A percentile compares a stretch with the other conserved stretches of the same genome.
phyloP scores from a whole-genome alignment of 2,888 invertebrate species.

The Ormyrus pomaceus region DNA sequence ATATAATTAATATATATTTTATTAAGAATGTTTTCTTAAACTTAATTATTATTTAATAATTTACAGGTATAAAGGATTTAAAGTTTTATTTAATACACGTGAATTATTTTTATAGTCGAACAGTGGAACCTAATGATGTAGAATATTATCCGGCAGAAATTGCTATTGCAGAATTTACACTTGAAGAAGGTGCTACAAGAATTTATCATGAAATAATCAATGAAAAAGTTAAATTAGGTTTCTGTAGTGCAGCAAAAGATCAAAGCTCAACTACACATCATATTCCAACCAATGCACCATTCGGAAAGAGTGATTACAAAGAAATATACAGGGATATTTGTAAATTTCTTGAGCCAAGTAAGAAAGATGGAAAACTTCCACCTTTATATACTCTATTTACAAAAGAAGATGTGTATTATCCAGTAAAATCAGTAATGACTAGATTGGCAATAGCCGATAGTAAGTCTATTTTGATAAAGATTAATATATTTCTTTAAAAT shows the following conservation, averaged over 20 bases:
- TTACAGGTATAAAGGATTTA: constrained; percentile 61
- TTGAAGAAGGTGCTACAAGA: constrained; percentile 74
- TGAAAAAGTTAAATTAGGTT: constrained; percentile 75
- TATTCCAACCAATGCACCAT: constrained; percentile 72
- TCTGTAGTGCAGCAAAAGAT: constrained; percentile 74
- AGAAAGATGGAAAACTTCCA: constrained; percentile 64
- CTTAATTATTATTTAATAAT: constrained; percentile 15
- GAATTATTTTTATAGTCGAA: constrained; percentile 69
- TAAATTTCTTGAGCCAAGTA: constrained; percentile 71
- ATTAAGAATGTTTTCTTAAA: not conserved
- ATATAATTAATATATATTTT: not conserved
- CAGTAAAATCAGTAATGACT: constrained; percentile 42
- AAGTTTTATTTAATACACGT: constrained; percentile 72
- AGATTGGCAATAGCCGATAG: constrained; percentile 33
- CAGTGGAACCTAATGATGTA: constrained; percentile 49
- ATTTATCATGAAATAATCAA: constrained; percentile 73
- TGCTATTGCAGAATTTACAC: constrained; percentile 75
- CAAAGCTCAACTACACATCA: constrained; percentile 76
- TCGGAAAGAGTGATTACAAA: constrained; percentile 68
- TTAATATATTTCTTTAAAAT: not conserved
- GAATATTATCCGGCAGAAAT: constrained; percentile 78
- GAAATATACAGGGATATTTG: constrained; percentile 74
- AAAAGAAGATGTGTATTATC: constrained; percentile 32
- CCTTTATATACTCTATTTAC: constrained; percentile 74
- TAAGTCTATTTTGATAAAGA: constrained; percentile 14